Evolutionary conservation across 2,888 invertebrate genomes (phyloP).

Genomic region (Xanthia icteritia): DNA sequence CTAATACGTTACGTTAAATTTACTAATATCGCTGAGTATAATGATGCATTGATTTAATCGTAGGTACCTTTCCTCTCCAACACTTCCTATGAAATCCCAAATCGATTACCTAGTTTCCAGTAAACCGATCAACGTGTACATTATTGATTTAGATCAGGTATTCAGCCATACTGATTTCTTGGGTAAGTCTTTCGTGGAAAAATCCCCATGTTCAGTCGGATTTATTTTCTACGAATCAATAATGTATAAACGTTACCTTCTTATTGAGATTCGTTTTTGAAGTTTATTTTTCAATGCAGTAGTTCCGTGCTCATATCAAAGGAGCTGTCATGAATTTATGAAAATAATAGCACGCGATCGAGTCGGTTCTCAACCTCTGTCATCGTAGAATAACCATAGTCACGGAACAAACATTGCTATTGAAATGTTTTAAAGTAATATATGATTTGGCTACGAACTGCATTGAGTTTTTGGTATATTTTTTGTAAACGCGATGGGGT

Average conservation of each 20-base stretch:
- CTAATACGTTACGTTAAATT: not conserved
- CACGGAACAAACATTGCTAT: conserved; percentile 59
- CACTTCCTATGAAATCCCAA: not conserved
- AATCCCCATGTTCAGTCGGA: not conserved
- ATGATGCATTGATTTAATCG: not conserved
- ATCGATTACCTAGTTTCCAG: conserved; percentile 4
- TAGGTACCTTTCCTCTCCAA: not conserved
- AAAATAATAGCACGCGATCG: conserved; percentile 69
- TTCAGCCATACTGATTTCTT: conserved; percentile 27
- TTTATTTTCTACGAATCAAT: conserved; percentile 21
- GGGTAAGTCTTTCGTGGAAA: conserved; percentile 3
- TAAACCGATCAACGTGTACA: conserved; percentile 38
- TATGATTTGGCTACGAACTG: conserved; percentile 14
- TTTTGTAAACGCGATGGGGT: conserved; percentile 32
- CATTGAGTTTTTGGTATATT: conserved; percentile 21
- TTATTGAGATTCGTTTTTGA: conserved; percentile 29
- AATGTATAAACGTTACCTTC: conserved; percentile 2
- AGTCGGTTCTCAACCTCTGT: conserved; percentile 59
- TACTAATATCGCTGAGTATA: not conserved
- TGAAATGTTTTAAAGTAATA: conserved; percentile 55
- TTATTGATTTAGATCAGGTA: conserved; percentile 68
- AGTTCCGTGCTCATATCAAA: conserved; percentile 60
- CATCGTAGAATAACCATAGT: conserved; percentile 61
- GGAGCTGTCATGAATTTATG: conserved; percentile 58
- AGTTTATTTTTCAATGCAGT: conserved; percentile 49